A percentile compares a stretch with the other conserved stretches of the same genome.
phyloP scores from a whole-genome alignment of 2,888 invertebrate species.

The Nowickia ferox region DNA sequence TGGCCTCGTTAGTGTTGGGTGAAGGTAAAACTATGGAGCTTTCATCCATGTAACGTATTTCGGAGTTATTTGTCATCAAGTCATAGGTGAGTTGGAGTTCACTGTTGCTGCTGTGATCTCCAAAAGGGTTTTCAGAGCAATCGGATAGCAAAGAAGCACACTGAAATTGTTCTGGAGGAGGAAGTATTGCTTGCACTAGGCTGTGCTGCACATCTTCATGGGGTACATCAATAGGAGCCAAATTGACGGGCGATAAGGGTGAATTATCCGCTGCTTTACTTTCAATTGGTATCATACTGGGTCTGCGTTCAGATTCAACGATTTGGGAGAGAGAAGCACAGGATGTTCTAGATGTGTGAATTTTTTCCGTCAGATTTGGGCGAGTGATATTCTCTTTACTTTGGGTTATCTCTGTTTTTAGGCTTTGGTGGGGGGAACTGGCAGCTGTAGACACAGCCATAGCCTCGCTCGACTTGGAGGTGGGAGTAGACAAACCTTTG shows the following conservation, averaged over 20 bases:
- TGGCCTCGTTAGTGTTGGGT: conserved; percentile 86
- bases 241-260: conserved; percentile 80
- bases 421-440: conserved; percentile 73
- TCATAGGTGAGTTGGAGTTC: conserved; percentile 88
- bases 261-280: conserved; percentile 70
- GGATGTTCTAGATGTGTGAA: conserved; percentile 83
- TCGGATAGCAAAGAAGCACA: conserved; percentile 87
- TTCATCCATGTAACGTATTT: conserved; percentile 95
- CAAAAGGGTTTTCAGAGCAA: conserved; percentile 86
- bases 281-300: conserved; percentile 11
- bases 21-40: conserved; percentile 92
- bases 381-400: conserved; percentile 83
- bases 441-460: conserved; percentile 72
- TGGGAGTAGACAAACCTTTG: conserved; percentile 80
- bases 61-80: conserved; percentile 92
- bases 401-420: conserved; percentile 76
- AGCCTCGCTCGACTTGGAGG: conserved; percentile 79
- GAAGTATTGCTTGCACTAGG: conserved; percentile 87
- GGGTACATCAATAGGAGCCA: conserved; percentile 81
- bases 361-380: conserved; percentile 87
- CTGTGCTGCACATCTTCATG: conserved; percentile 82
- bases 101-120: conserved; percentile 84
- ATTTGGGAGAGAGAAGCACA: conserved; percentile 80
- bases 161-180: conserved; percentile 89
- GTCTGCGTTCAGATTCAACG: conserved; percentile 77